phyloP scores from a whole-genome alignment of 53 echinoderm and acorn worm species.

The Crossaster papposus region DNA sequence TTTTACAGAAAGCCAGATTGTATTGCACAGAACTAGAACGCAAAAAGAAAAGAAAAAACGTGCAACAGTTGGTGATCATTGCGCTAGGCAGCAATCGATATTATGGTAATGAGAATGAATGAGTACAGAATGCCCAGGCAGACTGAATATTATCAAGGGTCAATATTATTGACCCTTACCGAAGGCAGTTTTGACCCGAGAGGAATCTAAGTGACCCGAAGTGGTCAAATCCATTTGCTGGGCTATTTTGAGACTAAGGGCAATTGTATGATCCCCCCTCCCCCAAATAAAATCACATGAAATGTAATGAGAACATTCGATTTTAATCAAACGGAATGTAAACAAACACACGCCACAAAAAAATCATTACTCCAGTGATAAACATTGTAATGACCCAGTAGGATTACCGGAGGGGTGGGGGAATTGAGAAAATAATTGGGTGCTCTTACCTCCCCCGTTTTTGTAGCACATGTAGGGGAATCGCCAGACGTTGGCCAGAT shows the following conservation, averaged over 20 bases:
- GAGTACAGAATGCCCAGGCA: not conserved
- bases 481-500: conserved; percentile 94
- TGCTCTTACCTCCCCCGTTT: conserved; percentile 88
- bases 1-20: not conserved
- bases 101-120: not conserved
- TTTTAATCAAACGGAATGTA: conserved; percentile 47
- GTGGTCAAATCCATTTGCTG: conserved; percentile 6
- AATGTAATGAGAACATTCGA: conserved; percentile 41
- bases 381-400: not conserved
- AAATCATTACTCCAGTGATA: conserved; percentile 38
- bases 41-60: not conserved
- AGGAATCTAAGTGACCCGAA: conserved; percentile 22
- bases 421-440: not conserved
- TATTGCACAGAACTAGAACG: not conserved
- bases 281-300: not conserved
- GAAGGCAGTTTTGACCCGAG: conserved; percentile 1
- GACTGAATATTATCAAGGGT: conserved; percentile 6
- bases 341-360: conserved; percentile 28
- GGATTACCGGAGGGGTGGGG: not conserved
- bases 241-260: not conserved
- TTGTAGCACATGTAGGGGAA: conserved; percentile 98
- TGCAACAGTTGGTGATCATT: conserved; percentile 11
- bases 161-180: conserved; percentile 30
- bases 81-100: not conserved
- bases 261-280: not conserved